Evolutionary conservation across 1,140 invertebrate genomes (phyloP), one percentile per base, ranked within the genome.

Genomic region (Sitodiplosis mosellana): DNA sequence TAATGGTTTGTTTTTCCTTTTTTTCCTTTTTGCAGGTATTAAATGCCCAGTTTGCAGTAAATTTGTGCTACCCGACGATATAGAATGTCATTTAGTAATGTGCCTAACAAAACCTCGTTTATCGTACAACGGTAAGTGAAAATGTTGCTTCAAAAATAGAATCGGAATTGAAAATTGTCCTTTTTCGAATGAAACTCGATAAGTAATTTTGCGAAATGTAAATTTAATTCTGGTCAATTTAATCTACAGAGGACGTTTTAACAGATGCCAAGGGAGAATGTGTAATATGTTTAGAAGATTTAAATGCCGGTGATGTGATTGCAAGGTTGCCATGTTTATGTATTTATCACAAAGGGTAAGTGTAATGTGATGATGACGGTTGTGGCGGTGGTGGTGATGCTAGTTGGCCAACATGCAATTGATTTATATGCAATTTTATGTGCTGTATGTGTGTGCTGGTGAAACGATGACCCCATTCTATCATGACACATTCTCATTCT

Each of bases 31-130:
- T 79, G 14, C 73, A 93, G 91, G 90, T 68, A 81, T 95, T 65
- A 92, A 94, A 73, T 98, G 94, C 73, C 93, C 94, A 54, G 89
- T 97, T 53, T 98, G 94, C 78, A 91, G 88, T 69, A 97, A 96
- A 73, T 87, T 89, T 71, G 86, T 98, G 55, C 71, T 94, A 66
- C 87, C 92, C 55, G 91, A 97, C 69, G 93, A 98, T 69, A 89
- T 95, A 60, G 93, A 98, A 75, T 92, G 88, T 73, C 94, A 97
- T 71, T 78, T 98, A 58, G 89, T 97, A 56, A 94, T 97, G 84
- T 98, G 94, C 76, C 81, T 98, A 68, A 97, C 93, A 48, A 93
- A 96, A 76, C 94, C 93, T 57, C 78, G 89, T 64, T 86, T 98
- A 60, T 93, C 83, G 64, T 98, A 98, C 70, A 98, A 98, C 74